Base-by-base conservation (phyloP, 2,888 invertebrate species). In the Melanargia galathea region DNA sequence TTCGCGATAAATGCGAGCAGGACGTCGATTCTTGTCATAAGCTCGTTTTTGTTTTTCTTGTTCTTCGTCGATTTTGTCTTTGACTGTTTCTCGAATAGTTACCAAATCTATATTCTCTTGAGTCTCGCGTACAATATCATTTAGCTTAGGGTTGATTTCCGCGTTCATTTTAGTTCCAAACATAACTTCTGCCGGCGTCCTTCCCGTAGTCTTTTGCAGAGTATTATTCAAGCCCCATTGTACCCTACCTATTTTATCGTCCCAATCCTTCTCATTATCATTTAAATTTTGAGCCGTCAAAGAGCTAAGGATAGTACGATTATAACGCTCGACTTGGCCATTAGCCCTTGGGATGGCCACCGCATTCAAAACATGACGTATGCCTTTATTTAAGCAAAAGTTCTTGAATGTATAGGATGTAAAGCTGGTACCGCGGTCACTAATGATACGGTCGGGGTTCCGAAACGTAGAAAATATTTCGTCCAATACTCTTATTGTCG, bases 221-320 rank as follows among this genome's bases (percentile, higher is more conserved):
- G 75, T 73, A 60, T 78, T 79, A 55, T 79, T 71, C 2, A 73
- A 57, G 1, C 73, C 71, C 72, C 73, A 73, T 46, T 72, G 73
- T 10, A 71, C 57, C 72, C 52, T 63, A 18, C 73, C 71, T 22
- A 82, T 57, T 22, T 79, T 71, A 55, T 70, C 65, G 70, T 81
- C 79, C 80, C 83, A 82, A 48, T 69, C 70, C 30, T 74, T 77
- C 60, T 78, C 79, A 43, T 73, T 65, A 33, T 67, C 62, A n/a
- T 72, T 60, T 11, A 69, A 2, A 35, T 60, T 73, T 56, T 76
- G 70, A 1, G 75, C 74, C 18, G 71, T 69, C 11, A 74, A 52
- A 2, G 76, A 72, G 30, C 68, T 64, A 0, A 62, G 18, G 26
- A 65, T 45, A 10, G 62, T 62, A 4, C 65, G 26, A 16, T 40